phyloP scores from a whole-genome alignment of 2,888 invertebrate species.

The Apodemia zela region DNA sequence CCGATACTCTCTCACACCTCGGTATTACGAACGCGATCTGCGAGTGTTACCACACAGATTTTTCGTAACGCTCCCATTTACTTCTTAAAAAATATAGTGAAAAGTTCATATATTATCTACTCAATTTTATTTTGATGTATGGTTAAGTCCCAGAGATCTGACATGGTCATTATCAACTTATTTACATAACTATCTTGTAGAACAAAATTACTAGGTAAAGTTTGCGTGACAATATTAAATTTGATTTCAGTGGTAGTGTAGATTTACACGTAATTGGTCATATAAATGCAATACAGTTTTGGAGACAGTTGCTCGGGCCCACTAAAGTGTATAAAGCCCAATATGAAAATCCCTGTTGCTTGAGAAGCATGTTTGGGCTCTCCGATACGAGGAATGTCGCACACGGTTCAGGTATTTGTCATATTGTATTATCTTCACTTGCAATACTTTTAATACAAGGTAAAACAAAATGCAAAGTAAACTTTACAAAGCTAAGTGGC shows the following conservation, averaged over 20 bases:
- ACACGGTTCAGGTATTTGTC: conserved; percentile 92
- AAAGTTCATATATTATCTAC: no score
- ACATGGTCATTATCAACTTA: not conserved
- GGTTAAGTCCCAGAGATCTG: not conserved
- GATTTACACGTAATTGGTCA: conserved; percentile 89
- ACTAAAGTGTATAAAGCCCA: conserved; percentile 92
- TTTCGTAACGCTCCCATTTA: no score
- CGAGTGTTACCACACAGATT: no score
- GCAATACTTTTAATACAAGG: no score
- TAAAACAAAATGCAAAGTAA: no score
- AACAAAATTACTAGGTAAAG: not conserved
- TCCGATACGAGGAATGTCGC: conserved; percentile 97
- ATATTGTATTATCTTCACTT: conserved; percentile 5
- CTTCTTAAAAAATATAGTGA: no score
- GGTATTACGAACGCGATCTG: no score
- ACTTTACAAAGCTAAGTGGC: no score
- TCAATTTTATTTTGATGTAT: no score
- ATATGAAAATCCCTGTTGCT: conserved; percentile 86
- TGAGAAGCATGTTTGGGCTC: conserved; percentile 92
- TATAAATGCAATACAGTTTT: conserved; percentile 86
- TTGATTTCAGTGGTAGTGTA: conserved; percentile 86
- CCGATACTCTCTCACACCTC: no score
- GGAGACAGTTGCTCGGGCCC: conserved; percentile 93
- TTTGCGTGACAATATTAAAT: conserved; percentile 19
- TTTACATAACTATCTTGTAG: not conserved